Conservation (phyloP, 2,113 vertebrate species). For the Polypterus senegalus region DNA sequence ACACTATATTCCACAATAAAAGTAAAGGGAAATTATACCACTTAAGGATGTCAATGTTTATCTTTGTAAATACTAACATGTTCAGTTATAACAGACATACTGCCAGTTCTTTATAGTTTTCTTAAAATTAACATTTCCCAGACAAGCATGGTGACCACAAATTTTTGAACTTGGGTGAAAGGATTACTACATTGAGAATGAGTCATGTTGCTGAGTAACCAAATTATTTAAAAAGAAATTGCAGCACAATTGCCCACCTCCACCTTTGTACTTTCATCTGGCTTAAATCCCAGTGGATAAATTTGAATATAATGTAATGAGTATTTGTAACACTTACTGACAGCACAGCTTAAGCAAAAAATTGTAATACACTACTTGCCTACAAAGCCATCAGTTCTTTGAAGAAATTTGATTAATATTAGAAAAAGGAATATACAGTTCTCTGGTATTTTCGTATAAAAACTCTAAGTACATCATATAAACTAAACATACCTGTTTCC, state of each 20-base stretch:
- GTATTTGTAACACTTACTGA: conserved; percentile 35
- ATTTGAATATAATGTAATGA: conserved; percentile 25
- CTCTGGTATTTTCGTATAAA: no score
- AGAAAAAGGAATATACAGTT: no score
- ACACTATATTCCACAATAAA: no score
- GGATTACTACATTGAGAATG: conserved; percentile 45
- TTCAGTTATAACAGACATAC: no score
- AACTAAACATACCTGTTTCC: no score
- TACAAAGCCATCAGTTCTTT: background rate
- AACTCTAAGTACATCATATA: no score
- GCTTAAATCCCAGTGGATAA: conserved; percentile 33
- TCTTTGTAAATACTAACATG: no score
- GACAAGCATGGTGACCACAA: conserved; percentile 32
- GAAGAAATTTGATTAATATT: no score
- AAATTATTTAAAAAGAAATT: conserved; percentile 41
- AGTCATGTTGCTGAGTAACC: conserved; percentile 37
- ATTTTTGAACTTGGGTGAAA: conserved; percentile 43
- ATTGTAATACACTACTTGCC: conserved; percentile 18
- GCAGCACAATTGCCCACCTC: conserved; percentile 26
- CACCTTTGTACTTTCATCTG: conserved; percentile 30
- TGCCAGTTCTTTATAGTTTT: no score
- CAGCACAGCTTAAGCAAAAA: conserved; percentile 30
- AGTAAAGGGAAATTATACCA: no score
- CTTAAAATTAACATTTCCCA: no score
- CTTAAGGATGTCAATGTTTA: no score